Percentiles rank a stretch among this genome's conserved stretches.
Evolutionary conservation across 2,888 invertebrate genomes (phyloP).

Genomic region (Nebria salina): DNA sequence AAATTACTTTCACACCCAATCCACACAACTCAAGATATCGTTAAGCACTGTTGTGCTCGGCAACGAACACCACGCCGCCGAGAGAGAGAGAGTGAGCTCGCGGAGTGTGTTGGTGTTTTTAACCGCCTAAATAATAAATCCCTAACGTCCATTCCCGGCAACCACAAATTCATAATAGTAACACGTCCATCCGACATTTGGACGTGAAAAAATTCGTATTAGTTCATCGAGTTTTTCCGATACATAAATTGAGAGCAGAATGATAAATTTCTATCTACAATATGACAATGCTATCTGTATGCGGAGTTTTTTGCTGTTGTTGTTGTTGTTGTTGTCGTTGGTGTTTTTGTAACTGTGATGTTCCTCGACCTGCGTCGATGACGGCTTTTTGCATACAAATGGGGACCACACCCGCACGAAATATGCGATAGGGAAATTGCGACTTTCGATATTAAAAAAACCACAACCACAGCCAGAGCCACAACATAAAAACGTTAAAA

Average conservation of each 20-base stretch:
- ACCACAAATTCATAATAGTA: neutral
- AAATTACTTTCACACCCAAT: no score
- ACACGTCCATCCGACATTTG: neutral
- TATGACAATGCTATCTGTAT: slow-evolving; percentile 23
- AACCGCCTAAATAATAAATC: no score
- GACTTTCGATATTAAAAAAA: slow-evolving; percentile 23
- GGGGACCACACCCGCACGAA: slow-evolving; percentile 26
- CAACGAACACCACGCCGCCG: no score
- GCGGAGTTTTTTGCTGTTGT: slow-evolving; percentile 4
- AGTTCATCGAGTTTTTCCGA: slow-evolving; percentile 1
- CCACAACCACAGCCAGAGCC: neutral
- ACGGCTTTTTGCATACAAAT: slow-evolving; percentile 31
- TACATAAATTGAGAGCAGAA: neutral
- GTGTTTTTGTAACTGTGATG: neutral
- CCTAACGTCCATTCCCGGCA: no score
- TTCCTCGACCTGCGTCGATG: neutral
- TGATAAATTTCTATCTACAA: slow-evolving; percentile 26
- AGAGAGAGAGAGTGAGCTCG: no score
- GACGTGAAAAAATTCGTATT: neutral
- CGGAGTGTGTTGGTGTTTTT: no score
- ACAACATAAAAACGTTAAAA: neutral
- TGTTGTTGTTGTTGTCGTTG: slow-evolving; percentile 21
- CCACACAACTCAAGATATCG: no score
- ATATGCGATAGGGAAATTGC: slow-evolving; percentile 34
- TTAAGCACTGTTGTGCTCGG: no score